Conservation (phyloP, 2,797 vertebrate species). For the Paramormyrops hopkinsi region DNA sequence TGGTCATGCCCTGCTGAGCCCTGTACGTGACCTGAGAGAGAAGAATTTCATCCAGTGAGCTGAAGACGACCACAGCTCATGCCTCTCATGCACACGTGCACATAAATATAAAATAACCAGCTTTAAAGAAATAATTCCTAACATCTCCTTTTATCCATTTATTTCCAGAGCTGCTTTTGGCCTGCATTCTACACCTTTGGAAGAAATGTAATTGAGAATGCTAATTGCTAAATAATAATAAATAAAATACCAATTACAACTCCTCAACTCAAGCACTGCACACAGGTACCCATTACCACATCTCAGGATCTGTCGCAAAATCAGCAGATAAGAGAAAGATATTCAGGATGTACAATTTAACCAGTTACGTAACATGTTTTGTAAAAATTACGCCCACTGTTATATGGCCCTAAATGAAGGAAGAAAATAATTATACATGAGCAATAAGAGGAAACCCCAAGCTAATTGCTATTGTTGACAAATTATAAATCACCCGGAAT, state of each 20-base stretch:
- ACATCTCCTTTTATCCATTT: not conserved
- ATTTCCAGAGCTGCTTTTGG: not conserved
- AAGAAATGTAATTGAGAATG: not conserved
- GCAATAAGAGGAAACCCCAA: not conserved
- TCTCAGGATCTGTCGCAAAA: not conserved
- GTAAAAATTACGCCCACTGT: not conserved
- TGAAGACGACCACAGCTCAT: not conserved
- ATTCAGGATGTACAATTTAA: not conserved
- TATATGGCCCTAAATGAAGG: not conserved
- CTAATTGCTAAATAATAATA: not conserved
- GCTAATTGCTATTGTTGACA: not conserved
- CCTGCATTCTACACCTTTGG: not conserved
- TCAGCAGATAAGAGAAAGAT: not conserved
- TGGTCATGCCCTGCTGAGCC: slow-evolving; percentile 85
- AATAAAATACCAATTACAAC: not conserved
- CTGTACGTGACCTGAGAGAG: slow-evolving; percentile 79
- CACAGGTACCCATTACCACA: not conserved
- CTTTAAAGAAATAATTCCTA: not conserved
- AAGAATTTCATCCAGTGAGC: slow-evolving; percentile 1
- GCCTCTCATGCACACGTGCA: not conserved
- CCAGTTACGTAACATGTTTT: not conserved
- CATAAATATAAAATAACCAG: not conserved
- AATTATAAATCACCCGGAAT: not conserved
- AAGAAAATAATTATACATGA: not conserved
- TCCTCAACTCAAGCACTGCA: not conserved